Evolutionary conservation across 2,113 vertebrate species (phyloP).

Genomic region (Psilopogon haemacephalus): DNA sequence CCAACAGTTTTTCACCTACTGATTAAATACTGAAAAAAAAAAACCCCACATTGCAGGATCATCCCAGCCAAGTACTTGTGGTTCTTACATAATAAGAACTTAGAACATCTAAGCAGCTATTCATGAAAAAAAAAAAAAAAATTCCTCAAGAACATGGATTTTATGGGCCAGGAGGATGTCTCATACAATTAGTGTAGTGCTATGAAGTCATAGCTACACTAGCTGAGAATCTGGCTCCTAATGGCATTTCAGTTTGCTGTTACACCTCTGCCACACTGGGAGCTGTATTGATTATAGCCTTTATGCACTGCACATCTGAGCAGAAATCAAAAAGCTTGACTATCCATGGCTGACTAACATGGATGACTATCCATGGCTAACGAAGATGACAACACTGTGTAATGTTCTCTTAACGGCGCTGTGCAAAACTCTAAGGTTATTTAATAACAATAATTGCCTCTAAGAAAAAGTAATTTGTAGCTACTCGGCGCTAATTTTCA

Average conservation of each 20-base stretch:
- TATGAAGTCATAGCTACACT: neutral
- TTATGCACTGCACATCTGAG: neutral
- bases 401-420: neutral
- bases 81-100: neutral
- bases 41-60: neutral
- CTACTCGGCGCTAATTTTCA: neutral
- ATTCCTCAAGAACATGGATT: neutral
- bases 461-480: conserved; percentile 10
- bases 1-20: conserved; percentile 23
- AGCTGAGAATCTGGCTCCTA: neutral
- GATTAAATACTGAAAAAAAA: conserved; percentile 17
- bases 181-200: neutral
- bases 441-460: conserved; percentile 18
- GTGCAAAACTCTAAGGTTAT: conserved; percentile 26
- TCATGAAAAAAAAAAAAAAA: neutral
- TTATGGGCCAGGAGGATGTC: neutral
- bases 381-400: neutral
- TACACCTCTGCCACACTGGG: neutral
- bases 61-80: neutral
- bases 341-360: neutral
- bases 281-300: neutral
- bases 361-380: neutral
- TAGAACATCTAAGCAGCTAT: conserved; percentile 4
- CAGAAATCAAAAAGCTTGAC: neutral
- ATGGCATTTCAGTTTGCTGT: neutral